These are phyloP conservation scores for Microctonus aethiopoides DNA, from an alignment of 2,888 invertebrate genomes.

Conservation along the genomic window DNA sequence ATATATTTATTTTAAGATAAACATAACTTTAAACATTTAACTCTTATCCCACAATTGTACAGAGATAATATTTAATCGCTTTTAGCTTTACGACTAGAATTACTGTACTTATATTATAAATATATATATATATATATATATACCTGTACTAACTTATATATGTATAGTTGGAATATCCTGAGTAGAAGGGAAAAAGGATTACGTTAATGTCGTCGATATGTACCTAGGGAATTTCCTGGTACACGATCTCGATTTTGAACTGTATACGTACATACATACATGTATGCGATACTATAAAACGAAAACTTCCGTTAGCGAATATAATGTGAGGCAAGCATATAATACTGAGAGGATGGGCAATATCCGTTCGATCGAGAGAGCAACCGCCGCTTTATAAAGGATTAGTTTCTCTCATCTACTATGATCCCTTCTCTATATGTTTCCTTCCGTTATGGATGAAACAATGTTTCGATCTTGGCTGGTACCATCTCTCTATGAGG, in stretches of 20 bases:
- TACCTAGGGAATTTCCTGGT: background rate
- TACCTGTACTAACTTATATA: no score
- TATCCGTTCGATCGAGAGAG: constrained; percentile 35
- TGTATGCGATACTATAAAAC: background rate
- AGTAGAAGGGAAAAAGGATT: background rate
- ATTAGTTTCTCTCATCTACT: background rate
- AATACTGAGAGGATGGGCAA: constrained; percentile 36
- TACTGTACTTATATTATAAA: background rate
- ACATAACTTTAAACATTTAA: background rate
- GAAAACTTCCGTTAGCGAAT: constrained; percentile 39
- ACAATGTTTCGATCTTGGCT: background rate
- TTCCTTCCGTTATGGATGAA: background rate
- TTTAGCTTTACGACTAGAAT: background rate
- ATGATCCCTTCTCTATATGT: background rate
- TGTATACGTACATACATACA: background rate
- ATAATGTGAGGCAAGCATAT: constrained; percentile 40
- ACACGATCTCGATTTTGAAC: background rate
- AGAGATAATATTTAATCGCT: constrained; percentile 2
- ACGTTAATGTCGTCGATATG: background rate
- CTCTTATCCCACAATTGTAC: background rate
- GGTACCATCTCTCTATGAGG: background rate
- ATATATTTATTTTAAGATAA: background rate
- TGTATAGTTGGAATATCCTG: no score
- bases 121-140: background rate
- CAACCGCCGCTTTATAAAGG: background rate